These are phyloP conservation scores for Pavo muticus DNA, from an alignment of 2,113 vertebrate genomes.

Conservation along the genomic window DNA sequence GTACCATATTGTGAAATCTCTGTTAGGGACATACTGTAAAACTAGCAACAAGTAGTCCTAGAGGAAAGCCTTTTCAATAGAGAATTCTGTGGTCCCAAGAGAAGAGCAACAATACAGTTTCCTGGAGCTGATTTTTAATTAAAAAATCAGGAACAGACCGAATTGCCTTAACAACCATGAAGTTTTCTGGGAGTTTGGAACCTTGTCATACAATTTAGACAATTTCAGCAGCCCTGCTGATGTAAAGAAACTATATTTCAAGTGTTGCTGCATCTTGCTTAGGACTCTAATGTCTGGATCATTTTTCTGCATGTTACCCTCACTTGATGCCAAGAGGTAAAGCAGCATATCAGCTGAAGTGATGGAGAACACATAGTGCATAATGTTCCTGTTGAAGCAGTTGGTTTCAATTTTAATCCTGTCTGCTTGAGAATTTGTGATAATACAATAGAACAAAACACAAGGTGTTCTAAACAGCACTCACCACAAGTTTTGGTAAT, in stretches of 20 bases:
- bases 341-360: rapidly evolving
- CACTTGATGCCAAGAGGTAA: neutral
- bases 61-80: neutral
- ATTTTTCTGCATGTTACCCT: neutral
- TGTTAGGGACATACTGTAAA: neutral
- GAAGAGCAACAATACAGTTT: slow-evolving; percentile 2
- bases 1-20: neutral
- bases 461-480: neutral
- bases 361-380: neutral
- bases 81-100: neutral
- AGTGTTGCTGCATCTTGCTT: neutral
- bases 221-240: neutral
- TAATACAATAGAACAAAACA: neutral
- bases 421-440: neutral
- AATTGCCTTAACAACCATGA: neutral
- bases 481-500: neutral
- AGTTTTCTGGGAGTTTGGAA: neutral
- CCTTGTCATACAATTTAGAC: neutral
- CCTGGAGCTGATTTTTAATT: slow-evolving; percentile 15
- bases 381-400: neutral
- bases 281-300: neutral
- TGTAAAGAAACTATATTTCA: neutral
- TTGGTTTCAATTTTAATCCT: neutral
- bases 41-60: neutral
- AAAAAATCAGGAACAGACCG: neutral